Conservation (phyloP, 2,113 vertebrate species). For the Narcine bancroftii region DNA sequence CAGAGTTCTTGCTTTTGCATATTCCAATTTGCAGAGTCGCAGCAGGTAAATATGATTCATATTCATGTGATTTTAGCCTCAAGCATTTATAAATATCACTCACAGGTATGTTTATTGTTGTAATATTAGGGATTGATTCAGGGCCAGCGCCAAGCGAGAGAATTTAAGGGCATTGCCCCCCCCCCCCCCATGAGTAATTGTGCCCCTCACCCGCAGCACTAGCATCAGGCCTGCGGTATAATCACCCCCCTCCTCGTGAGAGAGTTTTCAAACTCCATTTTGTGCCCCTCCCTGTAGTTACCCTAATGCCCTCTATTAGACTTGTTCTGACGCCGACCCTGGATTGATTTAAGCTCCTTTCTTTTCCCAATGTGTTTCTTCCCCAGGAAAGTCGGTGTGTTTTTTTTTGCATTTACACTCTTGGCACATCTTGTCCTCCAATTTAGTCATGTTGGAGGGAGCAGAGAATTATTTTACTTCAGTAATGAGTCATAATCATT, state of each 20-base stretch:
- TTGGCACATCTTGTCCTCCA: background rate
- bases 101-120: background rate
- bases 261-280: no score
- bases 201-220: no score
- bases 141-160: no score
- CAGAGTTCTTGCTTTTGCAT: background rate
- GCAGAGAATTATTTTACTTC: background rate
- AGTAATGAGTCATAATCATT: background rate
- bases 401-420: background rate
- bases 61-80: background rate
- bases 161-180: no score
- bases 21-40: conserved; percentile 10
- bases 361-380: background rate
- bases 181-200: no score
- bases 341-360: no score
- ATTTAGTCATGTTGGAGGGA: background rate
- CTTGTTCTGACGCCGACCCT: no score
- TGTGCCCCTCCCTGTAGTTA: no score
- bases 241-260: no score
- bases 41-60: background rate
- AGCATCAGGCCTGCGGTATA: no score
- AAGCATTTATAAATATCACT: background rate
- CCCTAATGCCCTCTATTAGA: no score
- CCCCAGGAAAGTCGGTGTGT: background rate
- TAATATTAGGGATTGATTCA: conserved; percentile 12